Conservation (phyloP, 2,888 invertebrate species). For the Xiphydria camelus region DNA sequence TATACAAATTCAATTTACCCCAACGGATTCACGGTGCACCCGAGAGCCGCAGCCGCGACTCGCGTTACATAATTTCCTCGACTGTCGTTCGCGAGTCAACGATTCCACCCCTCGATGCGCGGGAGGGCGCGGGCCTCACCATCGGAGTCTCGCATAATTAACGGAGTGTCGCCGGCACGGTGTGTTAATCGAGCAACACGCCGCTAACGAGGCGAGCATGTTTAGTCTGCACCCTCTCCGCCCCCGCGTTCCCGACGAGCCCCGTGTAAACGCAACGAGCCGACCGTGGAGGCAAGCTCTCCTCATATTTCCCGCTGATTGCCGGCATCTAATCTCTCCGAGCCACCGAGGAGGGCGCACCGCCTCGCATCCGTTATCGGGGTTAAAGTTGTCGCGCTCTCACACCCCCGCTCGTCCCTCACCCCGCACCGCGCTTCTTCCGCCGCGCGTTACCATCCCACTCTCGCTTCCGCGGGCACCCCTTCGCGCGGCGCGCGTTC, state of each 20-base stretch:
- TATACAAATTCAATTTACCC: too few species aligned
- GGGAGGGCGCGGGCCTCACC: too few species aligned
- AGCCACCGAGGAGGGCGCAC: conserved; percentile 14
- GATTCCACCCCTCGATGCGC: too few species aligned
- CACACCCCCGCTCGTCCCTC: conserved; percentile 7
- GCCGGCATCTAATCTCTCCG: conserved; percentile 32
- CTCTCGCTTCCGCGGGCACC: too few species aligned
- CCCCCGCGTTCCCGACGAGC: neutral
- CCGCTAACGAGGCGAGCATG: conserved; percentile 36
- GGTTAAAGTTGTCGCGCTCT: conserved; percentile 28
- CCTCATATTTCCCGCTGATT: conserved; percentile 37
- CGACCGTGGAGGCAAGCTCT: conserved; percentile 13
- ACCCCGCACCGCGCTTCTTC: neutral
- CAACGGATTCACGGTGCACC: too few species aligned
- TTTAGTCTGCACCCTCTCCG: conserved; percentile 25
- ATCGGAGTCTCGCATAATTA: conserved; percentile 27
- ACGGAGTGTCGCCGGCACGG: conserved; percentile 30
- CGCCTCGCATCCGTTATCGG: conserved; percentile 29
- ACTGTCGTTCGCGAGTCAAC: too few species aligned
- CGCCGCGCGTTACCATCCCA: conserved; percentile 1
- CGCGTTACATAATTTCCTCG: too few species aligned
- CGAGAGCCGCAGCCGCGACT: too few species aligned
- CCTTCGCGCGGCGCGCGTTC: too few species aligned
- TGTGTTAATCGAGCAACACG: conserved; percentile 38
- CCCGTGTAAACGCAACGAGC: conserved; percentile 8